These are phyloP conservation scores for Anticlea derivata DNA, from an alignment of 2,888 invertebrate species.

Conservation along the genomic window DNA sequence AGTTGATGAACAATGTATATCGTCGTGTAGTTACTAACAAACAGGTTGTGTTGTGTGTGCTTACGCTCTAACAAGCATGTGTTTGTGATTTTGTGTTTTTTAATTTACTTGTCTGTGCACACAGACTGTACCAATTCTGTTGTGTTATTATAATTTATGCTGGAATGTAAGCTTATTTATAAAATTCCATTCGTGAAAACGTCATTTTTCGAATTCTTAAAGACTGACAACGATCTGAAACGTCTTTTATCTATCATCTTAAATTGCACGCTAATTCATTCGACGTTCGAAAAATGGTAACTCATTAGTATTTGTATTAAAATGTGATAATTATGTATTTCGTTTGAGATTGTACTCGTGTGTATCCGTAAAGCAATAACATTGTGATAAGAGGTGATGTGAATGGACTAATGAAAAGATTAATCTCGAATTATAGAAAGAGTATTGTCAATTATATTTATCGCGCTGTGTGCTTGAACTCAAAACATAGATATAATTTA, in stretches of 20 bases:
- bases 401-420: slow-evolving; percentile 60
- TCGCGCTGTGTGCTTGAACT: slow-evolving; percentile 45
- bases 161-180: slow-evolving; percentile 70
- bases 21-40: slow-evolving; percentile 78
- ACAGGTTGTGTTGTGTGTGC: slow-evolving; percentile 82
- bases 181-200: slow-evolving; percentile 54
- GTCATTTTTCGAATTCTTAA: slow-evolving; percentile 57
- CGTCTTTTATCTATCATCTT: slow-evolving; percentile 49
- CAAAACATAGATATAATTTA: slow-evolving; percentile 35
- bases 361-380: slow-evolving; percentile 80
- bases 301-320: slow-evolving; percentile 67
- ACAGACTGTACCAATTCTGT: slow-evolving; percentile 56
- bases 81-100: slow-evolving; percentile 70
- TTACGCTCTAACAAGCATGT: slow-evolving; percentile 81
- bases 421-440: slow-evolving; percentile 59
- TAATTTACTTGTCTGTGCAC: slow-evolving; percentile 33
- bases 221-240: slow-evolving; percentile 66
- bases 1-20: slow-evolving; percentile 76
- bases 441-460: slow-evolving; percentile 75
- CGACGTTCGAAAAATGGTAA: slow-evolving; percentile 51
- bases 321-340: slow-evolving; percentile 72
- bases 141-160: slow-evolving; percentile 78
- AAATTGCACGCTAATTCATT: slow-evolving; percentile 46
- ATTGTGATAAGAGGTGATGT: slow-evolving; percentile 75
- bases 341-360: slow-evolving; percentile 65